Evolutionary conservation across 1,140 invertebrate genomes (phyloP), one percentile per base, ranked within the genome.

Genomic region (Hirudo medicinalis): DNA sequence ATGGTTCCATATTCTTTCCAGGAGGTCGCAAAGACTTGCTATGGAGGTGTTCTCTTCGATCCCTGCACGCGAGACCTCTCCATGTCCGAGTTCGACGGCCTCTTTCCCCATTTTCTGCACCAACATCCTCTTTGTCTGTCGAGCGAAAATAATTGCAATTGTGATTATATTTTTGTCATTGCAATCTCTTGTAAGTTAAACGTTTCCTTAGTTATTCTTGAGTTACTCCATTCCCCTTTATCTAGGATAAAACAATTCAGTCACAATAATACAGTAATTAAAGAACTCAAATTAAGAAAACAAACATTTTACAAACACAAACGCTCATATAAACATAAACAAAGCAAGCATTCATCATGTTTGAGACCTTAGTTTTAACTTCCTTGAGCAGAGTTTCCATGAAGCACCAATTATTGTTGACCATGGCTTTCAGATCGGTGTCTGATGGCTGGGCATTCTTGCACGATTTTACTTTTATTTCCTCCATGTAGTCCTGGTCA

Each of bases 41-140:
- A 99, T 96, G 70, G 99, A 85, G 0, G 95, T 98, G 78, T 95
- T 99, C 81, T 99, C 96, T 84, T 99, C 96, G 0, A 94, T 88
- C 19, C 87, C 87, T 29, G 81, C 83, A 32, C 85, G 80, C 43
- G 80, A 83, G 84, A 87, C 81, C 77, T 87, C 84, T 79, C 89
- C 80, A 84, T 90, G 84, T 78, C 92, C 86, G 63, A 93, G 80
- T 70, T 91, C 90, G 5, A 91, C 88, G 1, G 91, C 91, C 85
- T 99, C 96, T 17, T 91, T 91, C 22, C 80, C 80, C 89, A 99
- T 92, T 85, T 99, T 99, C 76, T 96, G 92, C 0, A 99, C 87
- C 43, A 98, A 82, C 92, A 99, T 97, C 78, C 94, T 84, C 83
- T 99, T 99, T 0, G 95, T 98, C 86, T 94, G 91, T 40, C 86